Percentiles rank a stretch among this genome's conserved stretches.
Conservation (phyloP, 2,888 invertebrate species). For the Sycophila texana region DNA sequence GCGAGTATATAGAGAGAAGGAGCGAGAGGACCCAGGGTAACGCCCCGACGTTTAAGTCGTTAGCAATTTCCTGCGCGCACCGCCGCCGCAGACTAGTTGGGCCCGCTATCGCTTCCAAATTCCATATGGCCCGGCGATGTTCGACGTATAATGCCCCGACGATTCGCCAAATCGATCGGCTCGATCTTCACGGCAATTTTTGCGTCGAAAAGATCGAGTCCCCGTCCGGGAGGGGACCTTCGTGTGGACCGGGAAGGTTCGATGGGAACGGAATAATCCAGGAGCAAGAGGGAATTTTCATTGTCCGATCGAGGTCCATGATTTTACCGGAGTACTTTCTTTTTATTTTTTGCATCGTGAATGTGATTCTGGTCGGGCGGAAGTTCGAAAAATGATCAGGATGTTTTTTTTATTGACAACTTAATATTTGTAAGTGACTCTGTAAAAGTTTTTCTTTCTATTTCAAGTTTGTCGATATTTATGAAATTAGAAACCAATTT, state of each 20-base stretch:
- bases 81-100: conserved; percentile 53
- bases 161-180: conserved; percentile 64
- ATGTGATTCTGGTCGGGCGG: background rate
- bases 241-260: background rate
- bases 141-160: conserved; percentile 53
- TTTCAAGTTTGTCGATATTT: too few species aligned
- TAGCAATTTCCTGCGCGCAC: conserved; percentile 75
- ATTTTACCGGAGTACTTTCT: too few species aligned
- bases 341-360: background rate
- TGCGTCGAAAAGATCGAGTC: conserved; percentile 43
- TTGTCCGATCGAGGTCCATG: too few species aligned
- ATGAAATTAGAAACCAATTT: too few species aligned
- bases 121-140: conserved; percentile 74
- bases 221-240: conserved; percentile 7
- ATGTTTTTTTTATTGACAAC: too few species aligned
- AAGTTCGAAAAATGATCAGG: background rate
- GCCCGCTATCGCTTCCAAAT: conserved; percentile 66
- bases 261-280: too few species aligned
- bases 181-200: conserved; percentile 63
- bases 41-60: conserved; percentile 75
- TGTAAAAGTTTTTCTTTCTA: too few species aligned
- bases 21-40: conserved; percentile 63
- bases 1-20: conserved; percentile 45
- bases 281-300: too few species aligned
- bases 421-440: too few species aligned